A percentile compares a stretch with the other conserved stretches of the same genome.
Evolutionary conservation across 2,888 invertebrate species (phyloP).

Genomic region (Crematogaster levior): DNA sequence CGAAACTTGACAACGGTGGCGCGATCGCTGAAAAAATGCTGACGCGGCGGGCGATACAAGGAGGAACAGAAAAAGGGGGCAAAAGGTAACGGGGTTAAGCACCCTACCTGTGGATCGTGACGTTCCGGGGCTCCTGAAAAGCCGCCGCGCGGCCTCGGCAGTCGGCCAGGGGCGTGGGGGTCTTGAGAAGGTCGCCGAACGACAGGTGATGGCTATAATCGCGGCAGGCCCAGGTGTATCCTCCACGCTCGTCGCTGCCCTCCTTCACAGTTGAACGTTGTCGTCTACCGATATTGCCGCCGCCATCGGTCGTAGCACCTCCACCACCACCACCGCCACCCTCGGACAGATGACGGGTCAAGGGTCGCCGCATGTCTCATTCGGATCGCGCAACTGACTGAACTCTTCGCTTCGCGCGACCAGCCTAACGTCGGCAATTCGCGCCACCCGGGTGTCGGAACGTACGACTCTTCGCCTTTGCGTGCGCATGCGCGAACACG

Average conservation of each 20-base stretch:
- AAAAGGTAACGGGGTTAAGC: conserved; percentile 50
- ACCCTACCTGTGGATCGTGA: conserved; percentile 81
- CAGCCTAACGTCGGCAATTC: conserved; percentile 1
- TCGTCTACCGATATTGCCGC: conserved; percentile 63
- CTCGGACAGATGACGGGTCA: conserved; percentile 83
- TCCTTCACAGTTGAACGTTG: conserved; percentile 72
- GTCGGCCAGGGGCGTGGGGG: conserved; percentile 76
- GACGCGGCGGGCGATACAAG: not conserved
- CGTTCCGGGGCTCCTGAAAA: conserved; percentile 75
- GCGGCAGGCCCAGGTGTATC: conserved; percentile 79
- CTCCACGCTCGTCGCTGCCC: conserved; percentile 70
- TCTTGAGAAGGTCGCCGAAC: conserved; percentile 82
- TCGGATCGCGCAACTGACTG: conserved; percentile 47
- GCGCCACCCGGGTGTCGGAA: not conserved
- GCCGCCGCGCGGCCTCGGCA: conserved; percentile 73
- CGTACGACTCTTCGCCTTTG: not conserved
- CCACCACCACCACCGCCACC: conserved; percentile 76
- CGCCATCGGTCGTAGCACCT: conserved; percentile 59
- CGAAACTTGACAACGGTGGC: not conserved
- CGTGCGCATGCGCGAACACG: not conserved
- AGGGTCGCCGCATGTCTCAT: conserved; percentile 82
- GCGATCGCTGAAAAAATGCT: not conserved
- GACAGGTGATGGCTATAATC: conserved; percentile 83
- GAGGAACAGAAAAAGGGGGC: not conserved
- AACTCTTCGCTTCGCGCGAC: conserved; percentile 41